Evolutionary conservation across 2,113 vertebrate species (phyloP).

Genomic region (Candoia aspera): DNA sequence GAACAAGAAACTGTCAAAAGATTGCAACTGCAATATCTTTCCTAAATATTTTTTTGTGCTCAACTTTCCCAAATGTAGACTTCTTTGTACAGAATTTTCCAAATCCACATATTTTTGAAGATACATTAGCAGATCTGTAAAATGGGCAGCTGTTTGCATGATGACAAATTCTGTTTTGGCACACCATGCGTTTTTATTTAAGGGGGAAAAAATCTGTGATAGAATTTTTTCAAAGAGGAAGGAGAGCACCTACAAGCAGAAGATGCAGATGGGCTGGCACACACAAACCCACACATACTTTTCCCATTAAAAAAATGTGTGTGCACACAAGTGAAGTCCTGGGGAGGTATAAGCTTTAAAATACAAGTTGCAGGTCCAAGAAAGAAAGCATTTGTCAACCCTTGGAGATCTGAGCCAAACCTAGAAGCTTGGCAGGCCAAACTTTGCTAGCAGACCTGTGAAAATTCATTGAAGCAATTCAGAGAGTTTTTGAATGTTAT

Average conservation of each 20-base stretch:
- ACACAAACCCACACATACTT: background rate
- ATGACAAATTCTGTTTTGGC: background rate
- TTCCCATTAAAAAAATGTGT: background rate
- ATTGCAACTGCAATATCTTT: background rate
- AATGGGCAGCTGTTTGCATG: background rate
- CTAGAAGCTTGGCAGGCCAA: background rate
- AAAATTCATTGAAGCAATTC: conserved; percentile 1
- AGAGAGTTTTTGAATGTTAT: background rate
- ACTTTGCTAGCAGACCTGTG: background rate
- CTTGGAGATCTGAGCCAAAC: background rate
- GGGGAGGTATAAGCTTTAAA: background rate
- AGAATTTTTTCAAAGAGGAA: background rate
- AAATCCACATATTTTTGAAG: background rate
- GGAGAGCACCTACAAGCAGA: background rate
- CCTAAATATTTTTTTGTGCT: background rate
- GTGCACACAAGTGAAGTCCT: background rate
- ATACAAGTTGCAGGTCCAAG: background rate
- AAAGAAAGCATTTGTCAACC: background rate
- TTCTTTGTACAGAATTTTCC: background rate
- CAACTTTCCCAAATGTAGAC: background rate
- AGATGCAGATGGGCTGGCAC: background rate
- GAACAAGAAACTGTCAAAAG: background rate
- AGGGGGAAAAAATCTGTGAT: background rate
- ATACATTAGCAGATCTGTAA: background rate
- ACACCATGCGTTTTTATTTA: background rate